Conservation (phyloP, 2,888 invertebrate species). For the Lepas anatifera region DNA sequence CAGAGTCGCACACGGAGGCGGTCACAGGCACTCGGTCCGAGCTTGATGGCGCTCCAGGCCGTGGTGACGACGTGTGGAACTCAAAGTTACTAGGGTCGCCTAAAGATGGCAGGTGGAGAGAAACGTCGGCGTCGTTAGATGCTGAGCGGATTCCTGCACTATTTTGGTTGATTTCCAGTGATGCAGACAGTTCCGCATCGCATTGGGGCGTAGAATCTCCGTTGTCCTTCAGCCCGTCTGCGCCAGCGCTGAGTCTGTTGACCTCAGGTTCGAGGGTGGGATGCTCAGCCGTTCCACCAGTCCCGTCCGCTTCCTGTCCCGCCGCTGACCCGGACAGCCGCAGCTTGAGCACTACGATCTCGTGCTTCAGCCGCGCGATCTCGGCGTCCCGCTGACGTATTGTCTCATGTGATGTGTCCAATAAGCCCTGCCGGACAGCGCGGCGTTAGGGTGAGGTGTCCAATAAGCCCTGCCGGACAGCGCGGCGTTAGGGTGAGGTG, state of each 20-base stretch:
- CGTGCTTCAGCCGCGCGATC: conserved; percentile 59
- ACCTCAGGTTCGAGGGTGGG: too few species aligned
- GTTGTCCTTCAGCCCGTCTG: too few species aligned
- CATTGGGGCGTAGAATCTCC: too few species aligned
- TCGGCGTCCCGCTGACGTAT: conserved; percentile 70
- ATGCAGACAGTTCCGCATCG: too few species aligned
- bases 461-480: conserved; percentile 46
- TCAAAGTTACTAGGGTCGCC: neutral
- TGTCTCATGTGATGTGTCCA: conserved; percentile 59
- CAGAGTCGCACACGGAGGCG: conserved; percentile 69
- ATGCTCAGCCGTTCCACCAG: too few species aligned
- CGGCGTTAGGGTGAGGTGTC: conserved; percentile 60
- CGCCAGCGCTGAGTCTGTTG: too few species aligned
- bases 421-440: conserved; percentile 43
- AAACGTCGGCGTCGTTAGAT: neutral
- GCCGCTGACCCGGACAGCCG: neutral
- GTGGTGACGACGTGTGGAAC: neutral
- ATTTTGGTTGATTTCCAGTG: too few species aligned
- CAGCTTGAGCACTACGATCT: too few species aligned
- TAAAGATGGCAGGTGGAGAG: neutral
- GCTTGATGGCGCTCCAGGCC: too few species aligned
- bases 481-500: too few species aligned
- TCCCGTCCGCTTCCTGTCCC: too few species aligned
- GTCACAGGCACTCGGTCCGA: conserved; percentile 31
- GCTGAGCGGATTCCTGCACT: too few species aligned